Evolutionary conservation across 2,113 vertebrate genomes (phyloP), one percentile per base, ranked within the genome.

Genomic region (Colius striatus): DNA sequence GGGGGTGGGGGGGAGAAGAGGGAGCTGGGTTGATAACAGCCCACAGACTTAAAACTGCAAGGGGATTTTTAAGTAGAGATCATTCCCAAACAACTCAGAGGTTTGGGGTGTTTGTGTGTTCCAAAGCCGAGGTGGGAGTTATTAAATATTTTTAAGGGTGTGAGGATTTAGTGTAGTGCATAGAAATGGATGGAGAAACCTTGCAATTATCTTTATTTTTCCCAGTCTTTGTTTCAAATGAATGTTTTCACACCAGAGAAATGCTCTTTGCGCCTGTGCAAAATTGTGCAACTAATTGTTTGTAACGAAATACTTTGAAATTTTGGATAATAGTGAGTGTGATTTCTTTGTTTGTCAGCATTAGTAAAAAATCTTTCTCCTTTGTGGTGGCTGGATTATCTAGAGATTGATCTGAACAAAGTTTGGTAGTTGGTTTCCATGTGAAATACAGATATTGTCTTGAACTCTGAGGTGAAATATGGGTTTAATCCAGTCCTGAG

Each of bases 301-400:
- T 10, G 2, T 48, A 94, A 94, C 10, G 77, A 90, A 92, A 93
- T 65, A 20, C 4, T 27, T 14, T 1, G 1, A 25, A 47, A 14
- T 17, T 21, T 14, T 36, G 20, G 36, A 4, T 45, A 32, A 4
- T 2, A 4, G n/a, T 1, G 2, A 6, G 54, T 2, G 26, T 4
- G 29, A 20, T 10, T 67, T 10, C 80, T 84, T 91, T 74, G 23
- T 78, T 84, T 29, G 80, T 13, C 62, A 34, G 10, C 3, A 6
- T 65, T 32, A 13, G 41, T 17, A 66, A 5, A 29, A 58, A 92
- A 89, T 12, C 7, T 38, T 78, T 20, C 65, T 38, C 4, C 55
- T 34, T 10, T 20, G 6, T 21, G 38, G 4, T 3, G 9, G 5
- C 19, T 10, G 57, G 23, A 14, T 61, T 38, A 6, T 55, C 30